A percentile compares a stretch with the other conserved stretches of the same genome.
These are phyloP conservation scores for Scarus forsteni DNA, from an alignment of 2,797 vertebrate genomes.

Conservation along the genomic window DNA sequence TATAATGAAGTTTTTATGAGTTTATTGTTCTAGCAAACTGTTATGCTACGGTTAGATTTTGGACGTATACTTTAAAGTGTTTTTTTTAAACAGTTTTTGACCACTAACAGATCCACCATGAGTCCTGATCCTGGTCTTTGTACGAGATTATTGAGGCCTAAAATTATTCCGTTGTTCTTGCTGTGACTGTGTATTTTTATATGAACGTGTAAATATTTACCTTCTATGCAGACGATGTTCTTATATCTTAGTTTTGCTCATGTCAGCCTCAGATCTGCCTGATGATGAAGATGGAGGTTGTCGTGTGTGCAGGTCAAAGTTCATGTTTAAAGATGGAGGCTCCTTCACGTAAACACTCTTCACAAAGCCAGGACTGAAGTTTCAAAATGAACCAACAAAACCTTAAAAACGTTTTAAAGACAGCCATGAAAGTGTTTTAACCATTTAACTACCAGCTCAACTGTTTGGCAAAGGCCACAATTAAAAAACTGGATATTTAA, in stretches of 20 bases:
- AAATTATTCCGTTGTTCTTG: conserved; percentile 27
- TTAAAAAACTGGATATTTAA: too few species aligned
- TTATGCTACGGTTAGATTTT: background rate
- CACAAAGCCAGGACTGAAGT: too few species aligned
- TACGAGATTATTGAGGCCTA: conserved; percentile 5
- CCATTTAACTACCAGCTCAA: too few species aligned
- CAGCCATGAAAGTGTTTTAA: too few species aligned
- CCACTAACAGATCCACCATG: background rate
- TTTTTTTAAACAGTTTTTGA: background rate
- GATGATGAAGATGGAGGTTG: conserved; percentile 12
- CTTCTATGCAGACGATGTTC: conserved; percentile 20
- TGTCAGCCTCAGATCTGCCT: conserved; percentile 22
- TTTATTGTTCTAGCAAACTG: conserved; percentile 12
- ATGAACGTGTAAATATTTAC: conserved; percentile 70
- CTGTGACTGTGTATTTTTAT: conserved; percentile 42
- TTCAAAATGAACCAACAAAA: too few species aligned
- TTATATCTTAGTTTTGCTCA: conserved; percentile 28
- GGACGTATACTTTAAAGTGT: background rate
- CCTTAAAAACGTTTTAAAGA: too few species aligned
- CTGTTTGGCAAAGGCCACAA: too few species aligned
- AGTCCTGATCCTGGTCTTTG: background rate
- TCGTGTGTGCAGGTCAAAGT: background rate
- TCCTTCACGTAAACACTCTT: too few species aligned
- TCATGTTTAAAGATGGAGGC: background rate
- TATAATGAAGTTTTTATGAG: conserved; percentile 1